Evolutionary conservation across 2,797 vertebrate species (phyloP).

Genomic region (Enteromius afrohamiltoni): DNA sequence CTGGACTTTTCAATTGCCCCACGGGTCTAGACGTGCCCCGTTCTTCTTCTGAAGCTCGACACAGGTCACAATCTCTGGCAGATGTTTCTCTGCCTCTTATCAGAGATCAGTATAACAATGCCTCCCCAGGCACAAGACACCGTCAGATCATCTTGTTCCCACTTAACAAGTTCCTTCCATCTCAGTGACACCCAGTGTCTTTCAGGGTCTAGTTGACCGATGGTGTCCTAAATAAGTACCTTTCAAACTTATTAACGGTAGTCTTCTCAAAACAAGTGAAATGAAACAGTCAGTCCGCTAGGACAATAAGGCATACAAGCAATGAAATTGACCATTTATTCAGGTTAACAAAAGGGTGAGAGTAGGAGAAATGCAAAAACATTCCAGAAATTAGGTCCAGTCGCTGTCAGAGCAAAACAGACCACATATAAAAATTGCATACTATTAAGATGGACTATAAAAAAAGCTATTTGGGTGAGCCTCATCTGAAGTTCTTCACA

Average conservation of each 20-base stretch:
- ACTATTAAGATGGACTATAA: neutral
- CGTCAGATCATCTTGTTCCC: neutral
- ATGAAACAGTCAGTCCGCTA: neutral
- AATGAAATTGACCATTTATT: neutral
- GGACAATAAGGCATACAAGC: neutral
- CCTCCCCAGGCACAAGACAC: constrained; percentile 2
- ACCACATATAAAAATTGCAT: neutral
- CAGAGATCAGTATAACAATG: constrained; percentile 6
- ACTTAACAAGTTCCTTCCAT: constrained; percentile 22
- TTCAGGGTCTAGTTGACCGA: neutral
- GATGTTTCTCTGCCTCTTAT: constrained; percentile 17
- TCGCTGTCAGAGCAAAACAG: neutral
- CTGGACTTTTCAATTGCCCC: constrained; percentile 5
- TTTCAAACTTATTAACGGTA: neutral
- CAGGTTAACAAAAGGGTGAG: neutral
- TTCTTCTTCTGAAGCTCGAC: neutral
- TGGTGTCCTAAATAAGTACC: neutral
- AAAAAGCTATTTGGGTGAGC: neutral
- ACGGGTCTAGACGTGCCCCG: neutral
- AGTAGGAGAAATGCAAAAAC: too few relatives aligned
- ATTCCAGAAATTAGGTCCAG: neutral
- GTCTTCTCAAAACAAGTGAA: neutral
- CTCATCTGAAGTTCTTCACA: neutral
- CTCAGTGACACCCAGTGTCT: neutral
- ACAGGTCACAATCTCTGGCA: constrained; percentile 11